phyloP scores from a whole-genome alignment of 2,888 invertebrate genomes.

The Megastigmus dorsalis region DNA sequence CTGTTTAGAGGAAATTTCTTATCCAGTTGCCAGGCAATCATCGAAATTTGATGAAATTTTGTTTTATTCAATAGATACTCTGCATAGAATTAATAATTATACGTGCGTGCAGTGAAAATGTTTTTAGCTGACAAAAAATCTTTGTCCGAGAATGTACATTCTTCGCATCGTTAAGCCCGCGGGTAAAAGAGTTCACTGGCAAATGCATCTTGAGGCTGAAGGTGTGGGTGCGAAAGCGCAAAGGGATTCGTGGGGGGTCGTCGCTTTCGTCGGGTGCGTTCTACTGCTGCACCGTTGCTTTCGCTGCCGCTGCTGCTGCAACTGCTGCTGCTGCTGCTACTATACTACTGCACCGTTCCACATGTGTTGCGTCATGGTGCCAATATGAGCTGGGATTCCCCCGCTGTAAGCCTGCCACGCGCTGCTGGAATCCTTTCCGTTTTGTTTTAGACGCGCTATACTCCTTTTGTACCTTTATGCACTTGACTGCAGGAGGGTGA shows the following conservation, averaged over 20 bases:
- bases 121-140: no score
- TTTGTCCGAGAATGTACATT: slow-evolving; percentile 35
- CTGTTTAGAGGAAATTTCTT: no score
- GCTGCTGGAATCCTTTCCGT: slow-evolving; percentile 52
- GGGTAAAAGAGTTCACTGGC: not conserved
- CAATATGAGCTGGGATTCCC: slow-evolving; percentile 62
- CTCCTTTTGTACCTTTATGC: slow-evolving; percentile 43
- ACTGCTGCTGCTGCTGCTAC: not conserved
- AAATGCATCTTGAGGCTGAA: slow-evolving; percentile 32
- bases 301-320: not conserved
- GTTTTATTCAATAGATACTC: no score
- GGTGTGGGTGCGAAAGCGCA: slow-evolving; percentile 37
- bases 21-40: no score
- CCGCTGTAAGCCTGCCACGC: slow-evolving; percentile 48
- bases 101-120: no score
- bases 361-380: slow-evolving; percentile 65
- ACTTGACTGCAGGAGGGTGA: slow-evolving; percentile 36
- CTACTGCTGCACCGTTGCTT: no score
- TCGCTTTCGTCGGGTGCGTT: slow-evolving; percentile 28
- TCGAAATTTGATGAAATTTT: no score
- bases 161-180: slow-evolving; percentile 25
- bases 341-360: slow-evolving; percentile 60
- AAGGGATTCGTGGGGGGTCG: slow-evolving; percentile 51
- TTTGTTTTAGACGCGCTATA: slow-evolving; percentile 35
- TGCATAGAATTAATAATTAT: no score